These are phyloP conservation scores for Macrotrachela quadricornifera DNA, from an alignment of 1,140 invertebrate genomes.

Conservation along the genomic window DNA sequence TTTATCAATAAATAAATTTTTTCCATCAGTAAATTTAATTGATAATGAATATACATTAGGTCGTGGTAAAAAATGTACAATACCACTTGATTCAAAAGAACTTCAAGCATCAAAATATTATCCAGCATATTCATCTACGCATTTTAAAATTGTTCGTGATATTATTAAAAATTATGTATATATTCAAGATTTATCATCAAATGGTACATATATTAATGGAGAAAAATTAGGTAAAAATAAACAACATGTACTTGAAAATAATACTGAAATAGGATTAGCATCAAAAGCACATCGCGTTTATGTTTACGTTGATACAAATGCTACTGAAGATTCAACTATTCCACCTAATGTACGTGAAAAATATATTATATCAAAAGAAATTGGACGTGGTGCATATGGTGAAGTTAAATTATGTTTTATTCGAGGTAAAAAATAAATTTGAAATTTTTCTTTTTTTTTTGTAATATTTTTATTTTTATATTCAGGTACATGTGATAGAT, in stretches of 20 bases:
- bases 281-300: constrained; percentile 38
- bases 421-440: too few species aligned
- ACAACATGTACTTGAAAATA: constrained; percentile 28
- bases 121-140: too few species aligned
- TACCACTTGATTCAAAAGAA: too few species aligned
- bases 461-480: constrained; percentile 33
- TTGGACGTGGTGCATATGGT: constrained; percentile 57
- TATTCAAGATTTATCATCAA: constrained; percentile 44
- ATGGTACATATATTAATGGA: constrained; percentile 41
- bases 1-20: too few species aligned
- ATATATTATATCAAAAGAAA: constrained; percentile 45
- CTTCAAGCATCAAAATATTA: too few species aligned
- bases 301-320: constrained; percentile 42
- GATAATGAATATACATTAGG: too few species aligned
- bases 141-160: too few species aligned
- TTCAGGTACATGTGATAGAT: constrained; percentile 43
- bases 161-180: constrained; percentile 12
- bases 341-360: constrained; percentile 40
- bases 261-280: constrained; percentile 32
- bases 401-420: constrained; percentile 36
- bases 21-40: too few species aligned
- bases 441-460: too few species aligned
- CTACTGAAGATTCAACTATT: constrained; percentile 38
- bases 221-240: constrained; percentile 37
- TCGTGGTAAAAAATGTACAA: too few species aligned